Percentiles rank a stretch among this genome's conserved stretches.
Evolutionary conservation across 2,797 vertebrate species (phyloP).

Genomic region (Artibeus jamaicensis): DNA sequence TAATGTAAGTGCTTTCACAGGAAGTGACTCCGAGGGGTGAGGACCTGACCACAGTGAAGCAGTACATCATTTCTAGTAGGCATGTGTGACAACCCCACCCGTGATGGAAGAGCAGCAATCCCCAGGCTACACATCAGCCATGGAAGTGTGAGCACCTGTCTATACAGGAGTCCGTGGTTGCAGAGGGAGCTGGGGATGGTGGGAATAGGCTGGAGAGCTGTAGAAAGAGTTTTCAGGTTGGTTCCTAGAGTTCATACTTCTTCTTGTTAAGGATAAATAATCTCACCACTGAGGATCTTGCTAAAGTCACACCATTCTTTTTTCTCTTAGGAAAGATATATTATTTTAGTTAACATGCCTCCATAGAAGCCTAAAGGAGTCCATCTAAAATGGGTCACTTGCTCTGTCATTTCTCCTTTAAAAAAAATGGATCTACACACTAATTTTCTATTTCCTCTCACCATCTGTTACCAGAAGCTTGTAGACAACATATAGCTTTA

Average conservation of each 20-base stretch:
- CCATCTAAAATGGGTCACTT: slow-evolving; percentile 20
- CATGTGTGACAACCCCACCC: not conserved
- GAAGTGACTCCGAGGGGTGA: not conserved
- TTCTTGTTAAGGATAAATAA: not conserved
- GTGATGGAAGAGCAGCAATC: not conserved
- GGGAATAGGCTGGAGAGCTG: not conserved
- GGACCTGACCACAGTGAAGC: not conserved
- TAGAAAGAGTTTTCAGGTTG: not conserved
- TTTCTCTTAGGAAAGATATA: not conserved
- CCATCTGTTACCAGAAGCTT: slow-evolving; percentile 53
- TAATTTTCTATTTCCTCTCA: slow-evolving; percentile 57
- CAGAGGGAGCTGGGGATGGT: not conserved
- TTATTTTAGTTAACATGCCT: slow-evolving; percentile 11
- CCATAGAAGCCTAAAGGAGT: not conserved
- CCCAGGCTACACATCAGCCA: not conserved
- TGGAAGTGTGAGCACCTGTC: not conserved
- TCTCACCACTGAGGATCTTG: not conserved
- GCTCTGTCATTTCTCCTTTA: slow-evolving; percentile 42
- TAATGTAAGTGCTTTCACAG: not conserved
- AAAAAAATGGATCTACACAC: slow-evolving; percentile 38
- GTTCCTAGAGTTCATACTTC: not conserved
- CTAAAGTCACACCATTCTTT: not conserved
- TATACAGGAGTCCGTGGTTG: not conserved
- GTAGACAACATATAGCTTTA: slow-evolving; percentile 9
- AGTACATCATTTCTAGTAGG: not conserved